Conservation (phyloP, 2,888 invertebrate genomes). For the Melanchra persicariae region DNA sequence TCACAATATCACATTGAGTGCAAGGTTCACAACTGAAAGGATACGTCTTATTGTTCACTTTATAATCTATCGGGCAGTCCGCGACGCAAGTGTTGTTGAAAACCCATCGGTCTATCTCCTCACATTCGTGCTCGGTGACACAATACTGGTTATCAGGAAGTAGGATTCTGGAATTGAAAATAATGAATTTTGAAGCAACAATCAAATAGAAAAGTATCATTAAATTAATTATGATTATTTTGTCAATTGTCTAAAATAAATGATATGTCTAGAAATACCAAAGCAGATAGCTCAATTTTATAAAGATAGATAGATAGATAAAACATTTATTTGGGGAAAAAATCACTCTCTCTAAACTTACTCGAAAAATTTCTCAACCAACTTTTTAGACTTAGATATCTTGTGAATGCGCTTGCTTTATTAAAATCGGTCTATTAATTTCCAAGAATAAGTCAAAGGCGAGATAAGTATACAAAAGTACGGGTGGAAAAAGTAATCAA, state of each 20-base stretch:
- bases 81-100: constrained; percentile 92
- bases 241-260: neutral
- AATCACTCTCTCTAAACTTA: too few species aligned
- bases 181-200: neutral
- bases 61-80: constrained; percentile 79
- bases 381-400: too few species aligned
- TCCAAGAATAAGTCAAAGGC: too few species aligned
- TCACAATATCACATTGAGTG: constrained; percentile 76
- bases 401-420: too few species aligned
- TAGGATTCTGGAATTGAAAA: constrained; percentile 81
- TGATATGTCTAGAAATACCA: too few species aligned
- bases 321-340: too few species aligned
- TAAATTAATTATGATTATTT: neutral
- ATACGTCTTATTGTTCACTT: constrained; percentile 51
- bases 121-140: constrained; percentile 93
- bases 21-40: constrained; percentile 73
- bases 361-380: too few species aligned
- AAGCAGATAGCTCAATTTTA: too few species aligned
- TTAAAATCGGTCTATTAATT: too few species aligned
- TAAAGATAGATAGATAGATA: too few species aligned
- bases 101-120: constrained; percentile 87
- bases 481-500: neutral
- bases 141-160: constrained; percentile 92
- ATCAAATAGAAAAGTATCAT: neutral
- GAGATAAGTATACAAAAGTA: neutral